phyloP scores from a whole-genome alignment of 2,797 vertebrate species.

The Tarsius wallacei region DNA sequence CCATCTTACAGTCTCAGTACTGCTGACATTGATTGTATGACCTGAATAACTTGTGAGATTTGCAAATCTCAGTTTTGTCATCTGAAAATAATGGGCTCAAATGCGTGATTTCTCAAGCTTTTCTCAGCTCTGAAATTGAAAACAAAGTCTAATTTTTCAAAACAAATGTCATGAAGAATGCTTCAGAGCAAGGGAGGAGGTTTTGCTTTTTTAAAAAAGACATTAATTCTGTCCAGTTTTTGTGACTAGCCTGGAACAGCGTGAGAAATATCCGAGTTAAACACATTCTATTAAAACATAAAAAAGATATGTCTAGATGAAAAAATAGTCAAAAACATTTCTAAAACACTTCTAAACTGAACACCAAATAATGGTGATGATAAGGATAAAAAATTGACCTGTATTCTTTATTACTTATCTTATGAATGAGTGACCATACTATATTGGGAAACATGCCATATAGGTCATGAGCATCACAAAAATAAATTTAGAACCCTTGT shows the following conservation, averaged over 20 bases:
- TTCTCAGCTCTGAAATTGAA: neutral
- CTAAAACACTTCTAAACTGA: neutral
- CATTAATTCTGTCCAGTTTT: neutral
- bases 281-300: neutral
- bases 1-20: too few relatives aligned
- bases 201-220: neutral
- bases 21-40: neutral
- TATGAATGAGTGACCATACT: neutral
- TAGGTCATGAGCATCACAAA: neutral
- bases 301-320: neutral
- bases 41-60: neutral
- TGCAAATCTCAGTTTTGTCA: neutral
- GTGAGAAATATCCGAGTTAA: neutral
- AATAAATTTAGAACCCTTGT: neutral
- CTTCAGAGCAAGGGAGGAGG: neutral
- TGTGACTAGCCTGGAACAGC: neutral
- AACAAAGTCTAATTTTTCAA: neutral
- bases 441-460: neutral
- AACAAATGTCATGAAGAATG: neutral
- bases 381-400: neutral
- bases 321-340: neutral
- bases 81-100: too few relatives aligned
- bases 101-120: neutral
- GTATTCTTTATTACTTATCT: neutral
- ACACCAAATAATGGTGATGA: neutral